phyloP scores from a whole-genome alignment of 2,888 invertebrate genomes.

The Clusia tigrina region DNA sequence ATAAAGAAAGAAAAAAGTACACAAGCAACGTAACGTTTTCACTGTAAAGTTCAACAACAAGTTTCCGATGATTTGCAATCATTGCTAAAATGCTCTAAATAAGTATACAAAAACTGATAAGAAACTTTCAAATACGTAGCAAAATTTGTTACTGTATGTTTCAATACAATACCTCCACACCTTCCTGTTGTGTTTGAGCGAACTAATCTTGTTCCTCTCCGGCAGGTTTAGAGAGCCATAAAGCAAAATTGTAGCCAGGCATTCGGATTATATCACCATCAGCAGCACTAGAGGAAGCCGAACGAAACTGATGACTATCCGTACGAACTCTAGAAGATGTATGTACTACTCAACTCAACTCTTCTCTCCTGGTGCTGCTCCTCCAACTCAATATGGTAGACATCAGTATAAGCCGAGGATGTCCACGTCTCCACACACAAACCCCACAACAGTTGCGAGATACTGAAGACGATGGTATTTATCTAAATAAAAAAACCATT shows the following conservation, averaged over 20 bases:
- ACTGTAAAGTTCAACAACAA: neutral
- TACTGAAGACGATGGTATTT: conserved; percentile 57
- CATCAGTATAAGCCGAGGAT: too few species aligned
- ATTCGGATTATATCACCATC: conserved; percentile 23
- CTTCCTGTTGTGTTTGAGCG: conserved; percentile 66
- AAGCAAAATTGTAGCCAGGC: conserved; percentile 42
- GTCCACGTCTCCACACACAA: conserved; percentile 8
- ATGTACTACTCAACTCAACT: too few species aligned
- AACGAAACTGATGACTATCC: conserved; percentile 19
- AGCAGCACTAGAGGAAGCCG: conserved; percentile 12
- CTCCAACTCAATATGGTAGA: too few species aligned
- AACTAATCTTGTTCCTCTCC: conserved; percentile 67
- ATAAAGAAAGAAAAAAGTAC: too few species aligned
- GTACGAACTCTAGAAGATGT: conserved; percentile 10
- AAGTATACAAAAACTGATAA: neutral
- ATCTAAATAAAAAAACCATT: conserved; percentile 54
- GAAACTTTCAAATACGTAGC: conserved; percentile 27
- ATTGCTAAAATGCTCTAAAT: neutral
- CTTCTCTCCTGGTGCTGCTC: neutral
- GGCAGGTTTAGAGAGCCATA: conserved; percentile 65
- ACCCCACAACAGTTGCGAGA: conserved; percentile 30
- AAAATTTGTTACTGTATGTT: conserved; percentile 46
- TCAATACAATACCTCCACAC: conserved; percentile 43
- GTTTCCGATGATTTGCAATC: neutral
- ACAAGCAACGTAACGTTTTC: too few species aligned